Evolutionary conservation across 2,113 vertebrate genomes (phyloP), one percentile per base, ranked within the genome.

Genomic region (Nannospalax galili): DNA sequence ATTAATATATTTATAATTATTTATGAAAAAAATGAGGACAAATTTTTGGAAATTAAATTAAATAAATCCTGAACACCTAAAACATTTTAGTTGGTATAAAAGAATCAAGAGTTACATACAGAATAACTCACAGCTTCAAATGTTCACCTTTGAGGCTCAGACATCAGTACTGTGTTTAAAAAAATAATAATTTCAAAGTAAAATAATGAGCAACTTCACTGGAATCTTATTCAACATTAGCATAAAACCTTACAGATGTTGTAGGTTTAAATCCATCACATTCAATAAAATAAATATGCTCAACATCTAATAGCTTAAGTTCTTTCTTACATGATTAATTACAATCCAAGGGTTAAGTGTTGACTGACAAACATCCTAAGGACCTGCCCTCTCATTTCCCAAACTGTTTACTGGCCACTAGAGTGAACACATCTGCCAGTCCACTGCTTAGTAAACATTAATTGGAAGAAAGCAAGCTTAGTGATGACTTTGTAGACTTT

Each of bases 401-500:
- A 67, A 56, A 32, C 70, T 88, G 60, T 87, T 96, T 67, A 75
- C 75, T n/a, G 12, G 15, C 78, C 37, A 48, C 60, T 28, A 64
- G 85, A 93, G 70, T 58, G 72, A 72, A 93, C 48, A 96, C 10
- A 84, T 56, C 73, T 80, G 64, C 73, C 80, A 81, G 9, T 48
- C 48, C 45, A 24, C 37, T 94, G 87, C 86, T 93, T 80, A 90
- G 67, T 92, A 95, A 98, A 95, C 94, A 94, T n/a, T 22, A 2
- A 75, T 62, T 82, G 15, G 74, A 84, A 88, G 74, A 95, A 82
- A 79, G n/a, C 32, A 90, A 84, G 14, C 22, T 92, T 88, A n/a
- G 84, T 90, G 40, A 78, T 84, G n/a, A n/a, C 74, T 91, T 86
- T 81, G 48, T 62, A 35, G 67, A 72, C 89, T 95, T 96, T 84